Base-by-base conservation (phyloP, 1,140 invertebrate genomes). In the Cydia strobilella region DNA sequence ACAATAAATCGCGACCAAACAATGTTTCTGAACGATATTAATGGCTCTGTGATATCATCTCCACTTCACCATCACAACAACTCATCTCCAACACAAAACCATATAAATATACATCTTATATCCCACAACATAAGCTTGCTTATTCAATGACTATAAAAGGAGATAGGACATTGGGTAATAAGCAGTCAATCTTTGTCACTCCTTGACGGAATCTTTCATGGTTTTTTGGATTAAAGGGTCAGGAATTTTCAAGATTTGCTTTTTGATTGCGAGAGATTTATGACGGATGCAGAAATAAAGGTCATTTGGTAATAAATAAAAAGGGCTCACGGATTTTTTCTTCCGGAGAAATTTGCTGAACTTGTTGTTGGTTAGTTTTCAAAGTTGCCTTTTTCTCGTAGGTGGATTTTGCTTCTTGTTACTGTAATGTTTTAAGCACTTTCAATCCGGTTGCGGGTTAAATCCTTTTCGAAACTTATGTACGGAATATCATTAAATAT, bases 11-110 rank as follows among this genome's bases (percentile, higher is more conserved):
- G 86, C 80, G 80, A 81, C 79, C 87, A 89, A 89, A 89, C 86
- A 89, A 86, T 89, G 87, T 88, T 87, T 87, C 85, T 88, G 89
- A 90, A 81, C 83, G 81, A 82, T 89, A 90, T 89, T 90, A 89
- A 89, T 89, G 80, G 86, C 78, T 79, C 74, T 20, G 39, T 79
- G 83, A 82, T 87, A 85, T 81, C 83, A 79, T 82, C 80, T 59
- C 54, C 54, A 59, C 10, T 59, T n/a, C 18, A 59, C 9, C 7
- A 23, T 23, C 7, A 23, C 9, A 59, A 23, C 9, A 23, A 20
- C 54, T 12, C 20, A 59, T 10, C 54, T 59, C 18, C 54, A 59
- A 59, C 54, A 23, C 20, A 23, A 20, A 6, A 10, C 20, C 7
- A 59, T 0, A 0, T 7, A 23, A 59, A 59, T 23, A 20, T 23